Percentiles rank a stretch among this genome's conserved stretches.
These are phyloP conservation scores for Actenoides hombroni DNA, from an alignment of 2,113 vertebrate species.

Conservation along the genomic window DNA sequence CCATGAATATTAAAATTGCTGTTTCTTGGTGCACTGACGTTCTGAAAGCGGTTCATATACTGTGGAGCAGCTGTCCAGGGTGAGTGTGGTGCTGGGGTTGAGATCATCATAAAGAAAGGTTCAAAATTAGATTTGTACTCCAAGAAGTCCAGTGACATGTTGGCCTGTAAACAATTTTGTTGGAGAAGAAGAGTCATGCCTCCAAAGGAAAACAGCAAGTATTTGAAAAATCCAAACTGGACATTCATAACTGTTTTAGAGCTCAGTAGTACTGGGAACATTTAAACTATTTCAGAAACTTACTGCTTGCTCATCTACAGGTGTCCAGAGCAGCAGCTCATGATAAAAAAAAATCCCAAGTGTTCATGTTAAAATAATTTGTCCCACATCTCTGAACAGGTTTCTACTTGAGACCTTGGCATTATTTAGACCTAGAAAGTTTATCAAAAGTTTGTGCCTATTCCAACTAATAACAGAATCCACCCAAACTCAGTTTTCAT, in stretches of 20 bases:
- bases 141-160: constrained; percentile 92
- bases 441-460: not conserved
- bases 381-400: not conserved
- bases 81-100: constrained; percentile 92
- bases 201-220: not conserved
- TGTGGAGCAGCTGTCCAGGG: constrained; percentile 96
- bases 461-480: not conserved
- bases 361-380: not conserved
- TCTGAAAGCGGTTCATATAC: constrained; percentile 84
- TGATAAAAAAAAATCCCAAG: not conserved
- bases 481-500: not conserved
- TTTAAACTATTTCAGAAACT: not conserved
- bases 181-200: not conserved
- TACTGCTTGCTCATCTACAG: not conserved
- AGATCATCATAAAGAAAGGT: constrained; percentile 99
- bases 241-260: not conserved
- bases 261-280: not conserved
- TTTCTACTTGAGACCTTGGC: not conserved
- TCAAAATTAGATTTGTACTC: constrained; percentile 87
- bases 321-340: not conserved
- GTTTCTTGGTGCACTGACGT: constrained; percentile 87
- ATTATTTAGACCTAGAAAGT: not conserved
- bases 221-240: not conserved
- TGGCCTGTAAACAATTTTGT: constrained; percentile 80
- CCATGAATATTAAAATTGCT: constrained; percentile 94